phyloP scores from a whole-genome alignment of 2,113 vertebrate species.

The Pteropus alecto region DNA sequence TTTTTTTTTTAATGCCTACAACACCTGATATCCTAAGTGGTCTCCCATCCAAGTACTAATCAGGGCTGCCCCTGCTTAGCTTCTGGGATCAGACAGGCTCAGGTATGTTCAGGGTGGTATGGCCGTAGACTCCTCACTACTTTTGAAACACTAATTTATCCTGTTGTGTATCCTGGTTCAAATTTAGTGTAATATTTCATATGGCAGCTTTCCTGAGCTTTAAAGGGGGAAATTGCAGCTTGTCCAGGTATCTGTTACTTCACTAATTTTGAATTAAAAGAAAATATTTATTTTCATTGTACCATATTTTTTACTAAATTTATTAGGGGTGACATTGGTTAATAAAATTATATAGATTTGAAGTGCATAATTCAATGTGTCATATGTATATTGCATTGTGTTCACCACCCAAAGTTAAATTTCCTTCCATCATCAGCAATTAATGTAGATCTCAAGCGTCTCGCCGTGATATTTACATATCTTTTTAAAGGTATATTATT shows the following conservation, averaged over 20 bases:
- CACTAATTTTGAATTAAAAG: slow-evolving; percentile 70
- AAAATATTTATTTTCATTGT: slow-evolving; percentile 62
- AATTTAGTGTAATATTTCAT: slow-evolving; percentile 74
- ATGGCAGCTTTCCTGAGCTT: slow-evolving; percentile 65
- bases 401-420: too few species aligned
- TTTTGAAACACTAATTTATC: slow-evolving; percentile 66
- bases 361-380: too few species aligned
- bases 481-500: neutral
- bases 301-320: neutral
- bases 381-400: too few species aligned
- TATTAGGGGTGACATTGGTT: too few species aligned
- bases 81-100: too few species aligned
- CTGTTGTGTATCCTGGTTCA: slow-evolving; percentile 68
- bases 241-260: slow-evolving; percentile 55
- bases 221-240: slow-evolving; percentile 75
- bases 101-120: too few species aligned
- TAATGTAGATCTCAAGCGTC: slow-evolving; percentile 62
- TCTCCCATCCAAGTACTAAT: too few species aligned
- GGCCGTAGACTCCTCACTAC: too few species aligned
- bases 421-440: slow-evolving; percentile 28
- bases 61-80: too few species aligned
- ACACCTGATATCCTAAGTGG: too few species aligned
- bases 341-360: too few species aligned
- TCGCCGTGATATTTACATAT: slow-evolving; percentile 70
- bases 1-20: too few species aligned